Evolutionary conservation across 1,140 invertebrate genomes (phyloP).

Genomic region (Lepidurus packardi): DNA sequence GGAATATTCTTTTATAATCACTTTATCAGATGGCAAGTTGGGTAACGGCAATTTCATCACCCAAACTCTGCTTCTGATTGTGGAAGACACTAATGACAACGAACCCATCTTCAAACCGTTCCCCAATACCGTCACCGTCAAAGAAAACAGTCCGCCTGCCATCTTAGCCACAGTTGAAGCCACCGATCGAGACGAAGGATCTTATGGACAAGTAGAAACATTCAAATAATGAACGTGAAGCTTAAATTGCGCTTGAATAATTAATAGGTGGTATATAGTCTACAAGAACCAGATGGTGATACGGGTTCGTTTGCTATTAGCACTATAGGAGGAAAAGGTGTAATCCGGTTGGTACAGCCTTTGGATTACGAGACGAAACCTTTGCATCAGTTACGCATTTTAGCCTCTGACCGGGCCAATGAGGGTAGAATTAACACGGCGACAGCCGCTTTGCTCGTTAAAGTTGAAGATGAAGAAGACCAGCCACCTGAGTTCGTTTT

Average conservation of each 20-base stretch:
- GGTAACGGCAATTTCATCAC: conserved; percentile 83
- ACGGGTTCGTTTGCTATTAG: conserved; percentile 67
- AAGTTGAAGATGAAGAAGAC: conserved; percentile 83
- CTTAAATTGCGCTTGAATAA: neutral
- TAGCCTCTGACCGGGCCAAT: conserved; percentile 79
- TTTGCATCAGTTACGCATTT: conserved; percentile 74
- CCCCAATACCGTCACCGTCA: conserved; percentile 68
- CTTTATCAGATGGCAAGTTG: conserved; percentile 78
- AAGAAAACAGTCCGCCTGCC: conserved; percentile 64
- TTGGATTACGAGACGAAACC: conserved; percentile 85
- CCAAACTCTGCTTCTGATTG: conserved; percentile 76
- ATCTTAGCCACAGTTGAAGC: conserved; percentile 76
- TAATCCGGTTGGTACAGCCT: conserved; percentile 64
- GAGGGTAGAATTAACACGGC: conserved; percentile 69
- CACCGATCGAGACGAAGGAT: conserved; percentile 79
- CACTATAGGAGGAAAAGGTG: conserved; percentile 80
- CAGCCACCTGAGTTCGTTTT: conserved; percentile 83
- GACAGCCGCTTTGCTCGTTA: conserved; percentile 77
- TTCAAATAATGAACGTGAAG: neutral
- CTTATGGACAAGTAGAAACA: conserved; percentile 73
- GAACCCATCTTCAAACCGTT: conserved; percentile 79
- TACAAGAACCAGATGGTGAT: conserved; percentile 73
- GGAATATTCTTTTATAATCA: conserved; percentile 81
- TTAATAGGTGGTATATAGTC: conserved; percentile 47
- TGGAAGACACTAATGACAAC: conserved; percentile 90